Evolutionary conservation across 1,140 invertebrate genomes (phyloP).

Genomic region (Potamilus streckersoni): DNA sequence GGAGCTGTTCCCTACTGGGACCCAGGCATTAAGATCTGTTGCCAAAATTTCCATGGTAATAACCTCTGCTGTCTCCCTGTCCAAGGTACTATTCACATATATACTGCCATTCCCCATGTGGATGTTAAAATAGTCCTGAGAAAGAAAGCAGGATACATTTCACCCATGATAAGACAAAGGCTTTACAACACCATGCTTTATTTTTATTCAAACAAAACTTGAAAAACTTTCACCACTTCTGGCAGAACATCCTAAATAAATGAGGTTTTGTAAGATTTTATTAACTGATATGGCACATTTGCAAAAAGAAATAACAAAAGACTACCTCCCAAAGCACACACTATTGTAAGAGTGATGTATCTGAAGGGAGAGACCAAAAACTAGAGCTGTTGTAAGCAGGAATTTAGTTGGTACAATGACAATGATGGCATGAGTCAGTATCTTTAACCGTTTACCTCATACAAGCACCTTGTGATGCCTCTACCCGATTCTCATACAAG

Average conservation of each 20-base stretch:
- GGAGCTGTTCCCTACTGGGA: no score
- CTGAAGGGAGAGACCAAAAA: no score
- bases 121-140: constrained; percentile 51
- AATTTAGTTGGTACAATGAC: no score
- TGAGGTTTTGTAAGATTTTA: background rate
- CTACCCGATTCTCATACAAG: no score
- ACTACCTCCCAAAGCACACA: no score
- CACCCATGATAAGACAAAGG: background rate
- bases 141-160: background rate
- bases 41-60: constrained; percentile 38
- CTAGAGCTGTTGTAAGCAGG: no score
- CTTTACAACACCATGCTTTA: constrained; percentile 1
- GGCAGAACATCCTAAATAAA: constrained; percentile 4
- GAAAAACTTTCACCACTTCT: background rate
- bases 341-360: no score
- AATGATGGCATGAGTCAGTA: no score
- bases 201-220: background rate
- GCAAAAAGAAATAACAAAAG: no score
- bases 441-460: no score
- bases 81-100: constrained; percentile 31
- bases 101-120: constrained; percentile 37
- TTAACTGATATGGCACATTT: no score
- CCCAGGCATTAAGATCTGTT: constrained; percentile 33
- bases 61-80: constrained; percentile 49
- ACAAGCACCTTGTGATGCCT: no score